phyloP scores from a whole-genome alignment of 2,113 vertebrate species.

The Monopterus albus region DNA sequence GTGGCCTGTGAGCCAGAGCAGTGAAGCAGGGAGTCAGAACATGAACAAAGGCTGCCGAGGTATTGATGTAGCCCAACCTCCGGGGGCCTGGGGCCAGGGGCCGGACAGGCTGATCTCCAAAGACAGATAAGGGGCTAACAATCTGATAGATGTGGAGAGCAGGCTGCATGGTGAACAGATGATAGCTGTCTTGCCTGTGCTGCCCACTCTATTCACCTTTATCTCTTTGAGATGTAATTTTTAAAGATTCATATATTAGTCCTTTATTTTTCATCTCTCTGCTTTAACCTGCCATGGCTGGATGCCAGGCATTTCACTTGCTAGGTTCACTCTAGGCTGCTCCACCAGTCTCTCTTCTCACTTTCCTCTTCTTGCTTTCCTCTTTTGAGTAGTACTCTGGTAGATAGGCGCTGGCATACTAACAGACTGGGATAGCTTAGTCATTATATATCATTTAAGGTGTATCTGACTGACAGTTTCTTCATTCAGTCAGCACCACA shows the following conservation, averaged over 20 bases:
- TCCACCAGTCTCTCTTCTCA: constrained; percentile 59
- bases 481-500: constrained; percentile 64
- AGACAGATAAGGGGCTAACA: constrained; percentile 69
- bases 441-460: constrained; percentile 73
- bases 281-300: neutral
- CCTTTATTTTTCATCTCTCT: constrained; percentile 11
- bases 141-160: constrained; percentile 64
- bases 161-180: constrained; percentile 51
- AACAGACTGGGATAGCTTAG: constrained; percentile 66
- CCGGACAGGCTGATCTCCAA: constrained; percentile 64
- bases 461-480: constrained; percentile 71
- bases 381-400: constrained; percentile 45
- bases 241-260: constrained; percentile 26
- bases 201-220: constrained; percentile 32
- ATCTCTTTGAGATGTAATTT: constrained; percentile 41
- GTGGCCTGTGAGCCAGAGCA: constrained; percentile 67
- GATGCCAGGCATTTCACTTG: constrained; percentile 37
- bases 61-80: constrained; percentile 71
- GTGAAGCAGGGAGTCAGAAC: constrained; percentile 72
- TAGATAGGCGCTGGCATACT: constrained; percentile 62
- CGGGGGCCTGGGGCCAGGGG: constrained; percentile 56
- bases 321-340: constrained; percentile 18
- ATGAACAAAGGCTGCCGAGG: constrained; percentile 71
- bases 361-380: constrained; percentile 57
- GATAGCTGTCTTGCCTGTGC: constrained; percentile 47